Conservation (phyloP, 2,797 vertebrate species). For the Clamator glandarius region DNA sequence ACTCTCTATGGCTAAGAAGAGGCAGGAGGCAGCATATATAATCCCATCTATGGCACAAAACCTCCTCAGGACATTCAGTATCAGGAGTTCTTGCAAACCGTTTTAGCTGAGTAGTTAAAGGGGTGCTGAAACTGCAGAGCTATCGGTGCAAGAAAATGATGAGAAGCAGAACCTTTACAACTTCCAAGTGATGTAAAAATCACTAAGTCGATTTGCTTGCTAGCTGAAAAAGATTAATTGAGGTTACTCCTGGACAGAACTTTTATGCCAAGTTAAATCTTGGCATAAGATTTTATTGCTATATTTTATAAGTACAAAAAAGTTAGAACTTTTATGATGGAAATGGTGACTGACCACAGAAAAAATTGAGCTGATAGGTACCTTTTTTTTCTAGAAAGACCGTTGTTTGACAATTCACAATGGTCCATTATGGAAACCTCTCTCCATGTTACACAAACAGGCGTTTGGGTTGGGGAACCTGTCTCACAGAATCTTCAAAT, state of each 20-base stretch:
- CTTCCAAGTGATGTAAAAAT: slow-evolving; percentile 37
- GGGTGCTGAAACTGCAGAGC: background rate
- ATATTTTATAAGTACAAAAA: background rate
- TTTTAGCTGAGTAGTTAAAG: background rate
- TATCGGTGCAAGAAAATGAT: background rate
- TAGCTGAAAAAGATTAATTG: slow-evolving; percentile 1
- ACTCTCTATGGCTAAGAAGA: rapidly evolving
- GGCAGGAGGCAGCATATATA: background rate
- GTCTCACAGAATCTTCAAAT: background rate
- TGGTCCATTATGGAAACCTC: background rate
- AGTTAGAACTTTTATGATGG: slow-evolving; percentile 15
- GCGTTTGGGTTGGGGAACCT: background rate
- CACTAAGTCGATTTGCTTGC: slow-evolving; percentile 1
- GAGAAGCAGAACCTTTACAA: slow-evolving; percentile 22
- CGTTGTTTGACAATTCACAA: background rate
- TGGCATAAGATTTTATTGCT: slow-evolving; percentile 48
- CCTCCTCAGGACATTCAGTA: rapidly evolving
- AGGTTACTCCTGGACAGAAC: slow-evolving; percentile 55
- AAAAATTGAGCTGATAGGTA: background rate
- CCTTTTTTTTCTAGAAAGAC: background rate
- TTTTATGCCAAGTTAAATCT: slow-evolving; percentile 32
- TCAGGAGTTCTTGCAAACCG: background rate
- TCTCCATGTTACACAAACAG: background rate
- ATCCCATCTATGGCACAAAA: background rate
- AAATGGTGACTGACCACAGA: slow-evolving; percentile 45